Conservation (phyloP, 2,888 invertebrate genomes). For the Diplazon laetatorius region DNA sequence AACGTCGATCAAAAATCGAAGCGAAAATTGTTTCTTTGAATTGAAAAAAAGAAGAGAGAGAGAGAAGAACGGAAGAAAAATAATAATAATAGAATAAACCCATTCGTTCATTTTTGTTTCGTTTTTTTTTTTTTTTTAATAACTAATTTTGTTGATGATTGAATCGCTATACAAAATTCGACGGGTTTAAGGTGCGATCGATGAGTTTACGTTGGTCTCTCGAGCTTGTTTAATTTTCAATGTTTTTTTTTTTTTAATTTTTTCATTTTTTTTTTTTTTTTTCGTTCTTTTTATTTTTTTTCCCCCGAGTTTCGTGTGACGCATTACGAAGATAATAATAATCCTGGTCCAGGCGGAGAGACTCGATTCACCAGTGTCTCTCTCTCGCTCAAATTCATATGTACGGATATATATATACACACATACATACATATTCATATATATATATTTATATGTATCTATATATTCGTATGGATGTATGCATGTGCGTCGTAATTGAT, state of each 20-base stretch:
- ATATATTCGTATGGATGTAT: not conserved
- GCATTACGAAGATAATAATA: conserved; percentile 12
- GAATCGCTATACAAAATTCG: not conserved
- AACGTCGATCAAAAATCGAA: not conserved
- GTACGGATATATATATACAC: not conserved
- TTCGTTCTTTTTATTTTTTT: not conserved
- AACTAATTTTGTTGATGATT: not conserved
- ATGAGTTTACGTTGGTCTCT: too few species aligned
- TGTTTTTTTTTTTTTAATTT: too few species aligned
- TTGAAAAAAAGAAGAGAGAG: not conserved
- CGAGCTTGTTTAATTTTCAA: too few species aligned
- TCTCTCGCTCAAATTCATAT: too few species aligned
- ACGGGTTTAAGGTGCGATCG: not conserved
- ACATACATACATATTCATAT: not conserved
- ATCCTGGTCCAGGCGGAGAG: conserved; percentile 28
- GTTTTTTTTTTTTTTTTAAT: not conserved
- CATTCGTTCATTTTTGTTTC: too few species aligned
- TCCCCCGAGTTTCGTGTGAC: conserved; percentile 1
- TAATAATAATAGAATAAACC: not conserved
- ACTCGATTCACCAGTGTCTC: too few species aligned
- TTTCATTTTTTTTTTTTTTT: too few species aligned
- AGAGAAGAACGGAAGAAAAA: not conserved
- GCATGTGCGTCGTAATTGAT: conserved; percentile 18
- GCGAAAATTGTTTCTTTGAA: not conserved
- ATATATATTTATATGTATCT: conserved; percentile 1